Percentiles rank a stretch among this genome's conserved stretches.
phyloP scores from a whole-genome alignment of 2,797 vertebrate species.

The Microctenopoma stevenorrisi region DNA sequence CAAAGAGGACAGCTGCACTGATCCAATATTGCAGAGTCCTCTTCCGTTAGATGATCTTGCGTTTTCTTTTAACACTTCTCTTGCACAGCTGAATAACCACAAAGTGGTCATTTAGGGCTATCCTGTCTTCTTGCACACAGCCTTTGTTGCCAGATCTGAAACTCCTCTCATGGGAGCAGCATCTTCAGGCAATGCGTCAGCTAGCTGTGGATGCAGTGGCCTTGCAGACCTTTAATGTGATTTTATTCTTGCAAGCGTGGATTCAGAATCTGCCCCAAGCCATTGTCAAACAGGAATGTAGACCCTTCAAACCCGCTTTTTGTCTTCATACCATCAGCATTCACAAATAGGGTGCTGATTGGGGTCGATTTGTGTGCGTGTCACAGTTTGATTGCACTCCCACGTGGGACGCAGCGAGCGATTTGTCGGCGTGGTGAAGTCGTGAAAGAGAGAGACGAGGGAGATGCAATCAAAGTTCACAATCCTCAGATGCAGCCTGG shows the following conservation, averaged over 20 bases:
- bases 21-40: background rate
- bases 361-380: conserved; percentile 61
- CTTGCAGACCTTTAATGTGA: conserved; percentile 36
- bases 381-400: conserved; percentile 68
- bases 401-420: conserved; percentile 36
- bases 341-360: conserved; percentile 64
- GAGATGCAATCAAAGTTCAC: conserved; percentile 68
- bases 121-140: conserved; percentile 11
- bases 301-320: conserved; percentile 31
- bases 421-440: conserved; percentile 50
- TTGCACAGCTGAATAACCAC: background rate
- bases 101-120: conserved; percentile 14
- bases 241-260: conserved; percentile 31
- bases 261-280: conserved; percentile 33
- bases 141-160: background rate
- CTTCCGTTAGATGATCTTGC: background rate
- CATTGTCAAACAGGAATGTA: conserved; percentile 18
- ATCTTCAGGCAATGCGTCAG: conserved; percentile 15
- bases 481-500: conserved; percentile 40
- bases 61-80: background rate
- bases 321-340: conserved; percentile 53
- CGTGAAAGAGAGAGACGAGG: conserved; percentile 47
- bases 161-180: conserved; percentile 12
- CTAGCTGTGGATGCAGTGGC: background rate
- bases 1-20: background rate